These are phyloP conservation scores for Hydrophis major DNA, from an alignment of 2,797 vertebrate species.

Conservation along the genomic window DNA sequence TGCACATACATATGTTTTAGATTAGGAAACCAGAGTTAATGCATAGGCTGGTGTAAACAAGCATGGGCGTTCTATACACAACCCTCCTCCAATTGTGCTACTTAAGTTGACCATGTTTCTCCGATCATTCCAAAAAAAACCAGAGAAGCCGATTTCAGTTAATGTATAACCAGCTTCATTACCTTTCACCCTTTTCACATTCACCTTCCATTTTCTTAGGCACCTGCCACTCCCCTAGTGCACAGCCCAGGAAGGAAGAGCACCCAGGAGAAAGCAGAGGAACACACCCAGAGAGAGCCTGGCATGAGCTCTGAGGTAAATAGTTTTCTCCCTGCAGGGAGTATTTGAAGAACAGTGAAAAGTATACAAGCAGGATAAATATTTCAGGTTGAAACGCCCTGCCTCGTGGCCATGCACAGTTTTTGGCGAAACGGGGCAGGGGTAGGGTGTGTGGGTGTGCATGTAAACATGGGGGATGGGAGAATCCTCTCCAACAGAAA, in stretches of 20 bases:
- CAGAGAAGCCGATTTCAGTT: slow-evolving; percentile 2
- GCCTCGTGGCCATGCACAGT: neutral
- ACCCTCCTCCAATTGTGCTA: neutral
- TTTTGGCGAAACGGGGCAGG: neutral
- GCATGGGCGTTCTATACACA: neutral
- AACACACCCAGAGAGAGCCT: neutral
- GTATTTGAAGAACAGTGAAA: neutral
- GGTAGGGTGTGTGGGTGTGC: neutral
- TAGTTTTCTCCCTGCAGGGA: neutral
- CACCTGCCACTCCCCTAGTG: slow-evolving; percentile 25
- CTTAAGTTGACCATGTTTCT: neutral
- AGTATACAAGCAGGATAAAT: neutral
- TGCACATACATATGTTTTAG: neutral
- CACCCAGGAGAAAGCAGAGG: neutral
- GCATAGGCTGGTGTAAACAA: neutral
- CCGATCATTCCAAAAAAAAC: neutral
- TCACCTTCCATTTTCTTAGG: slow-evolving; percentile 5
- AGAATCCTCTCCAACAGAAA: neutral
- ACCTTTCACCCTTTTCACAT: slow-evolving; percentile 23
- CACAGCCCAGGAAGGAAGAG: neutral
- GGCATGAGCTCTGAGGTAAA: slow-evolving; percentile 13
- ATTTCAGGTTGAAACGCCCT: neutral
- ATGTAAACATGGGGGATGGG: neutral
- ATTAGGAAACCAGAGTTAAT: neutral
- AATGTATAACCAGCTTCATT: slow-evolving; percentile 26